Evolutionary conservation across 2,888 invertebrate species (phyloP), one percentile per base, ranked within the genome.

Genomic region (Melanotus villosus): DNA sequence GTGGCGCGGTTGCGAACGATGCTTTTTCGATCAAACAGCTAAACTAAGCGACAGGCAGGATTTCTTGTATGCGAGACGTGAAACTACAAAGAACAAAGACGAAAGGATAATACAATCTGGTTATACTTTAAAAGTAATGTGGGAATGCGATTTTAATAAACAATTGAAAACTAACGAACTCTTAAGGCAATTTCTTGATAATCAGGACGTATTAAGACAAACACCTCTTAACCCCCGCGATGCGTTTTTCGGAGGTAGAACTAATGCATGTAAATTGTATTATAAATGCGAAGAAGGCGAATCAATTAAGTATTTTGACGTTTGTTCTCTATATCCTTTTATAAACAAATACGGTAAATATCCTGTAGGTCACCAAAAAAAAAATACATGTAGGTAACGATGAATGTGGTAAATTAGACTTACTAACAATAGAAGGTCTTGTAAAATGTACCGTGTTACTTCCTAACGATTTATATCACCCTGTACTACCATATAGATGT

Each of bases 281-380:
- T 73, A 77, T 65, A 75, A 63, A 66, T 64, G 16, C 65, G 59
- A 21, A 16, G 2, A 79, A 77, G 77, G 41, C 2, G 54, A 64
- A 12, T 68, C 76, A 70, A 78, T 80, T n/a, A 54, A 45, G 4
- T 79, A 79, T 59, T 50, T 75, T 0, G 77, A 79, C 60, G 73
- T 80, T 3, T 77, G 79, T 73, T 77, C 75, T 0, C 36, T 80
- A 1, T 80, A 82, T 57, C 80, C 80, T 0, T 80, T 41, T 21
- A 71, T 79, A 7, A 77, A 71, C 63, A 79, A 80, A 59, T 73
- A 76, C 45, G 73, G 76, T 0, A 75, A 74, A 63, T 80, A 75
- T 58, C 79, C 79, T 0, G 34, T 80, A 0, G 79, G 77, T 79
- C 80, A 80, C 57, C 81, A 80, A 0, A 71, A 18, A 80, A 0